Conservation (phyloP, 2,888 invertebrate species). For the Dasysyrphus albostriatus region DNA sequence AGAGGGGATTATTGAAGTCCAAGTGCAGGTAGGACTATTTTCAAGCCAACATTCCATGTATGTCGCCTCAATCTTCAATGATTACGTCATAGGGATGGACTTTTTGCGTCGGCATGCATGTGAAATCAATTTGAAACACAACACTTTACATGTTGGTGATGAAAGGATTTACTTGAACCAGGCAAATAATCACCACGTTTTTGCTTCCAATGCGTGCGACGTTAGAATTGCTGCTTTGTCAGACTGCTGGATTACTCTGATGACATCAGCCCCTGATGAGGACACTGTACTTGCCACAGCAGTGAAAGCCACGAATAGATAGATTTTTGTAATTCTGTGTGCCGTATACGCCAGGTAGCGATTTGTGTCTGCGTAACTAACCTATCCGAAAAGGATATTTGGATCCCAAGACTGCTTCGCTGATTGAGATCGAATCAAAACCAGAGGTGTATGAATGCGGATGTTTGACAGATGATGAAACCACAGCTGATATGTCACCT, state of each 20-base stretch:
- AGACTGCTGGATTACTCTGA: conserved; percentile 3
- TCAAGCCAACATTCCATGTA: no score
- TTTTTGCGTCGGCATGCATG: neutral
- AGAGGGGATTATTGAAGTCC: no score
- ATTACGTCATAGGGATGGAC: no score
- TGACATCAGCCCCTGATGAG: neutral
- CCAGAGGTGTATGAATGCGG: conserved; percentile 1
- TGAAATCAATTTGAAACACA: conserved; percentile 20
- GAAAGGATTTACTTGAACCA: conserved; percentile 1
- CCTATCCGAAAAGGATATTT: conserved; percentile 8
- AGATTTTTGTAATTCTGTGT: neutral
- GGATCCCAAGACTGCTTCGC: neutral
- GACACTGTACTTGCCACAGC: conserved; percentile 10
- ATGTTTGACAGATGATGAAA: neutral
- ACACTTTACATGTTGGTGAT: conserved; percentile 7
- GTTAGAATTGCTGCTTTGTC: neutral
- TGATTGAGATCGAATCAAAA: conserved; percentile 7
- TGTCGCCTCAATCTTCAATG: no score
- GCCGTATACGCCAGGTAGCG: neutral
- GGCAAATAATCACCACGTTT: neutral
- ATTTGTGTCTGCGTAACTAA: neutral
- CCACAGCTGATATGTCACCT: conserved; percentile 1
- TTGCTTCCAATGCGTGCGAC: neutral
- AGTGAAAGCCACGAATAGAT: neutral
- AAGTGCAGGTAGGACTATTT: no score